Base-by-base conservation (phyloP, 2,888 invertebrate genomes). In the Siphlonurus alternatus region DNA sequence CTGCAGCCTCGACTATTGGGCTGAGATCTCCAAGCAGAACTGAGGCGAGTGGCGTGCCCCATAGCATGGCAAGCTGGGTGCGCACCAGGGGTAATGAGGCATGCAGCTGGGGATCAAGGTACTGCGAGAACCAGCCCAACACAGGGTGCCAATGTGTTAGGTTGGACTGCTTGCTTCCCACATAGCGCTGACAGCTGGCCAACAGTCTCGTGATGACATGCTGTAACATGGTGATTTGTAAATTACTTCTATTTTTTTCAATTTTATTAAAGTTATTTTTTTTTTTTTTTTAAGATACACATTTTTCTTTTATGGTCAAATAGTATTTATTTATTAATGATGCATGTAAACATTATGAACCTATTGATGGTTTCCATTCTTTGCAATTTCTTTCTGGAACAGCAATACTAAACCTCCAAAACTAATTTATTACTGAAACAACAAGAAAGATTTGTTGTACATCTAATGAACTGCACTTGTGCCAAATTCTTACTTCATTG, bases 71-170 rank as follows among this genome's bases (percentile, higher is more conserved):
- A 53, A 93, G 74, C 73, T 92, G 91, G 3, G 75, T 73, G 62
- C 77, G 75, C 18, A 91, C 82, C 69, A 81, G 81, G 0, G 82
- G 81, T 77, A 89, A 84, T 0, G 88, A 81, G 25, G 87, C 87
- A 63, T 89, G 86, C 1, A 89, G 78, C 65, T 84, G 84, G 0
- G 78, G 75, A 71, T 87, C 87, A 61, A 85, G 80, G 1, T 84
- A 81, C 67, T 89, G 88, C 0, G 87, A 84, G 74, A 96, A 95
- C 95, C 97, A 98, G 53, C 98, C 98, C 15, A 99, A 81, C 23
- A 98, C 86, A 2, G 97, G 97, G 76, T 99, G 97, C 97, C 97
- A 99, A 76, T 96, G 93, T 61, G 93, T 93, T 62, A 95, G 82
- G 72, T 93, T 92, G 1, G 93, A 91, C 71, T 87, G 85, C 75